Base-by-base conservation (phyloP, 2,888 invertebrate genomes). In the Ypsolopha sequella region DNA sequence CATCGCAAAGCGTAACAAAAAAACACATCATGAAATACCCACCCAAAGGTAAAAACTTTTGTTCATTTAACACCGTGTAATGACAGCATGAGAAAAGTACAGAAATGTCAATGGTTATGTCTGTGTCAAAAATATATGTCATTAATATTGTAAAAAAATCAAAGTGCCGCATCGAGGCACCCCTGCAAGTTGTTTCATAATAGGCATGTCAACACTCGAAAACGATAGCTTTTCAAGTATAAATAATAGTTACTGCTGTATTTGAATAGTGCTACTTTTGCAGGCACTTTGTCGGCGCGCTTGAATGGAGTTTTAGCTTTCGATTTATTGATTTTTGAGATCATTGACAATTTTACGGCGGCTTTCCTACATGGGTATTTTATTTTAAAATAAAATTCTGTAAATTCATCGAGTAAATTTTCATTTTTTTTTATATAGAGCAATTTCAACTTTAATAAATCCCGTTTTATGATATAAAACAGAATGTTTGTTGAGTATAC, bases 201-300 rank as follows among this genome's bases (percentile, higher is more conserved):
- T 82, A 76, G 80, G 67, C 72, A 66, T 81, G 86, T 85, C 85
- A 84, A 84, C 86, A 86, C 85, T 82, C 70, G 61, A 68, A 72
- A 61, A 56, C 63, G 70, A 70, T 70, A 64, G 73, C 68, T 75
- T 75, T 73, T 76, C 66, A 69, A 77, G 78, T 81, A 74, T 82
- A 84, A 85, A 86, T 84, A 82, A 84, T 81, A 71, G 73, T 64
- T 55, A 63, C 57, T 61, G 64, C 65, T 60, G 56, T 56, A 67
- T 66, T 64, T 72, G 68, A 73, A 73, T 75, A 61, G 69, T 63
- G 60, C 64, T 59, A 71, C 66, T 64, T 60, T 63, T 63, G 63
- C 62, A 59, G 55, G 4, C 64, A 75, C 77, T 79, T 80, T 81
- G 84, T 81, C 82, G 84, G 82, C 74, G 65, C 65, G 68, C 66